These are phyloP conservation scores for Gila orcuttii DNA, from an alignment of 2,113 vertebrate species.

Conservation along the genomic window DNA sequence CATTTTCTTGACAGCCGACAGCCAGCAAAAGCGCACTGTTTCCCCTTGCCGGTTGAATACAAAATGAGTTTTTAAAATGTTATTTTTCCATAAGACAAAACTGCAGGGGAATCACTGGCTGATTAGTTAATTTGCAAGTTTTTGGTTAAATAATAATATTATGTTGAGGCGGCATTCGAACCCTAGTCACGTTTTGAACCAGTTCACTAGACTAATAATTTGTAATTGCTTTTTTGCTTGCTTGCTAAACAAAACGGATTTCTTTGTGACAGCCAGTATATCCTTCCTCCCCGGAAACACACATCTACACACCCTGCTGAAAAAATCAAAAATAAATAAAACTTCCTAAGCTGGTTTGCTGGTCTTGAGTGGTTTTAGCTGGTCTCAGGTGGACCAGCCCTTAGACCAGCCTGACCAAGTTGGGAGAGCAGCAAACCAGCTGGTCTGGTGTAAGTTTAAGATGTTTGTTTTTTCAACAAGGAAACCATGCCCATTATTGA, in stretches of 20 bases:
- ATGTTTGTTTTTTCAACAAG: background rate
- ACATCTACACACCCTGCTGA: background rate
- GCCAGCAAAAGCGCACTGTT: background rate
- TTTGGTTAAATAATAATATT: background rate
- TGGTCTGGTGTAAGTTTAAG: background rate
- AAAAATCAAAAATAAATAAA: background rate
- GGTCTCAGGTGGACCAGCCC: background rate
- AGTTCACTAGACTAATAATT: background rate
- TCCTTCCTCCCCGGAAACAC: constrained; percentile 1
- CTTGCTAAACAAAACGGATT: background rate
- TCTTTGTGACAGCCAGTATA: background rate
- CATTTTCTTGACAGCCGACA: background rate
- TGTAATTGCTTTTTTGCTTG: no score
- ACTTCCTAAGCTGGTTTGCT: background rate
- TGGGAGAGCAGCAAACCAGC: background rate
- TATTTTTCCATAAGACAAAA: background rate
- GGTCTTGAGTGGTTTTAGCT: background rate
- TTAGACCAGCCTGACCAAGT: background rate
- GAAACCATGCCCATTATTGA: background rate
- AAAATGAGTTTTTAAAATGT: background rate
- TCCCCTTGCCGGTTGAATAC: no score
- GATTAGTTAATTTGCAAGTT: background rate
- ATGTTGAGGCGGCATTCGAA: background rate
- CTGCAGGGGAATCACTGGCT: background rate
- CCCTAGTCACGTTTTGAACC: background rate